These are phyloP conservation scores for Aix galericulata DNA, from an alignment of 2,113 vertebrate species.

Conservation along the genomic window DNA sequence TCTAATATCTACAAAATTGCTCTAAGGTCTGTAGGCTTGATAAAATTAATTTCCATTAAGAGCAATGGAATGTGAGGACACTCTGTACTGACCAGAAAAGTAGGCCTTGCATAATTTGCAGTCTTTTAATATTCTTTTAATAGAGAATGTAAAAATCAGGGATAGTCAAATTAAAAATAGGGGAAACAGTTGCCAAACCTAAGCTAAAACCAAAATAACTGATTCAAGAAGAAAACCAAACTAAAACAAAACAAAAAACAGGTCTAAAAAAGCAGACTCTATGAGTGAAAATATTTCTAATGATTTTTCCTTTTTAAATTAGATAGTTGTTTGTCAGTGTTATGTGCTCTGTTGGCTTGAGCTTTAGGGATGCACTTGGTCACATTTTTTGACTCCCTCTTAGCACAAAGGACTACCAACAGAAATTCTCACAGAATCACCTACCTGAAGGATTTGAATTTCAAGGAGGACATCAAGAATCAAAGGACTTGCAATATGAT, in stretches of 20 bases:
- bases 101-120: neutral
- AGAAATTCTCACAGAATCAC: neutral
- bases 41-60: constrained; percentile 47
- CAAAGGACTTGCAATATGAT: neutral
- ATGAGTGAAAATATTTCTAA: neutral
- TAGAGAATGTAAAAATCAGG: neutral
- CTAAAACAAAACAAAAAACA: neutral
- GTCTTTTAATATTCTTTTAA: neutral
- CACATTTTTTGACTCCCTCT: neutral
- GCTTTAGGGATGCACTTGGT: neutral
- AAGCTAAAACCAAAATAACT: neutral
- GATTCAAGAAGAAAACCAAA: neutral
- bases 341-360: neutral
- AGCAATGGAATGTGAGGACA: neutral
- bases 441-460: neutral
- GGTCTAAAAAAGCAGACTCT: neutral
- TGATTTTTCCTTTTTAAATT: neutral
- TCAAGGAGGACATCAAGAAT: neutral
- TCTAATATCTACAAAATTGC: constrained; percentile 45
- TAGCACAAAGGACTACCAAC: neutral
- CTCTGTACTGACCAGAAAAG: neutral
- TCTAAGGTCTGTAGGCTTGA: neutral
- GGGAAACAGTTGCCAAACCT: neutral
- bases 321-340: neutral
- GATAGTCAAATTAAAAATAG: neutral